phyloP scores from a whole-genome alignment of 2,113 vertebrate genomes.

The Hirundichthys speculiger region DNA sequence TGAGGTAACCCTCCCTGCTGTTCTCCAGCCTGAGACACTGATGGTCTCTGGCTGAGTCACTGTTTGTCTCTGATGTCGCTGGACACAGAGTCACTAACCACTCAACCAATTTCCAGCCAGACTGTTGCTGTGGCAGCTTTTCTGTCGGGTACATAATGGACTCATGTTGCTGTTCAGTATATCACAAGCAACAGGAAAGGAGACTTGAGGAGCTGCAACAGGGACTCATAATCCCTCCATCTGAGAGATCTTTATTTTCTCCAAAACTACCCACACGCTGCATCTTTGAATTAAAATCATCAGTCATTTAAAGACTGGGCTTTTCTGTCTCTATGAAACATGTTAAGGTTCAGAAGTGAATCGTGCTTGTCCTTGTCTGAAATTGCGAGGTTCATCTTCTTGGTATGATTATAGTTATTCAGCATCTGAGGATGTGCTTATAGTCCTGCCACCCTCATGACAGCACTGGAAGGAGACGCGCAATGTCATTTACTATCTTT shows the following conservation, averaged over 20 bases:
- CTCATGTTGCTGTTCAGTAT: background rate
- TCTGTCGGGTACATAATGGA: background rate
- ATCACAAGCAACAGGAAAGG: background rate
- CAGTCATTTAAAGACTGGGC: background rate
- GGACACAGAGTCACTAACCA: constrained; percentile 54
- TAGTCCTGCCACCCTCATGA: constrained; percentile 24
- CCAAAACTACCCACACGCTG: background rate
- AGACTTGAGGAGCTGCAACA: constrained; percentile 4
- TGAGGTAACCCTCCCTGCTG: constrained; percentile 1
- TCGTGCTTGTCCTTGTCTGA: constrained; percentile 17
- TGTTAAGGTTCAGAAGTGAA: constrained; percentile 15
- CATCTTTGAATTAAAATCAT: background rate
- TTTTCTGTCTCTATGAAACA: constrained; percentile 12
- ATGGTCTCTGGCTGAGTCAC: constrained; percentile 52
- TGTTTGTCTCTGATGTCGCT: constrained; percentile 51
- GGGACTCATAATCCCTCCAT: too few species aligned
- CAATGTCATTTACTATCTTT: constrained; percentile 39
- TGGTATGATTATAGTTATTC: constrained; percentile 5
- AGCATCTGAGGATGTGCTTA: constrained; percentile 25
- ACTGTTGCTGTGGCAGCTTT: background rate
- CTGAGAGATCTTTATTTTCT: too few species aligned
- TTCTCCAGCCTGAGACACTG: constrained; percentile 19
- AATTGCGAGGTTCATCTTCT: constrained; percentile 24
- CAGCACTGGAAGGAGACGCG: constrained; percentile 21
- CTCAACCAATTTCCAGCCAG: constrained; percentile 9